These are phyloP conservation scores for Rhodeus uyekii DNA, from an alignment of 2,797 vertebrate genomes.

Conservation along the genomic window DNA sequence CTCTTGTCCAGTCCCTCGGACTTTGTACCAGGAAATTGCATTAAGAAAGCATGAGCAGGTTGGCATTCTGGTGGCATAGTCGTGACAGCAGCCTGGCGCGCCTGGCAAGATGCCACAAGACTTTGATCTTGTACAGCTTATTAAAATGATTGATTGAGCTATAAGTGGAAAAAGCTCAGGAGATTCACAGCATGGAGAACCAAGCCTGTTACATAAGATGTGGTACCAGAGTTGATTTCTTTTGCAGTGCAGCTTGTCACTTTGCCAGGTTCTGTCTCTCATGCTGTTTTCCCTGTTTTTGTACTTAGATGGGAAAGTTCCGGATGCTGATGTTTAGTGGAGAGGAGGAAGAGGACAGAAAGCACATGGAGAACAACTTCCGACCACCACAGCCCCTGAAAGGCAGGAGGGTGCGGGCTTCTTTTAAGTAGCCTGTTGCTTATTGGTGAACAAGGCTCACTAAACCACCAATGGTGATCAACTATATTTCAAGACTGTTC, in stretches of 20 bases:
- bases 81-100: constrained; percentile 33
- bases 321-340: constrained; percentile 83
- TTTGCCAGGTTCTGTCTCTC: neutral
- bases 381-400: constrained; percentile 92
- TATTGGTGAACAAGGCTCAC: neutral
- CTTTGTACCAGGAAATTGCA: constrained; percentile 36
- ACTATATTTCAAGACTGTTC: neutral
- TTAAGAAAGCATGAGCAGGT: constrained; percentile 38
- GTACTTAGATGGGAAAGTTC: constrained; percentile 88
- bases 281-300: neutral
- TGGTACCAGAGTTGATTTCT: neutral
- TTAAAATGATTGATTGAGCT: constrained; percentile 65
- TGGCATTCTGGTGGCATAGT: constrained; percentile 53
- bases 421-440: constrained; percentile 79
- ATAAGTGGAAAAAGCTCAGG: constrained; percentile 67
- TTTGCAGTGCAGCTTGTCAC: neutral
- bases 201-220: constrained; percentile 29
- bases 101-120: constrained; percentile 58
- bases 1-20: constrained; percentile 4
- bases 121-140: constrained; percentile 70
- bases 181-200: constrained; percentile 57
- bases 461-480: neutral
- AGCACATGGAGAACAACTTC: constrained; percentile 95
- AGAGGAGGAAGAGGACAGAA: constrained; percentile 84
- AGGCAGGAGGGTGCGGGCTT: constrained; percentile 86